Evolutionary conservation across 2,113 vertebrate genomes (phyloP).

Genomic region (Ammodytes dubius): DNA sequence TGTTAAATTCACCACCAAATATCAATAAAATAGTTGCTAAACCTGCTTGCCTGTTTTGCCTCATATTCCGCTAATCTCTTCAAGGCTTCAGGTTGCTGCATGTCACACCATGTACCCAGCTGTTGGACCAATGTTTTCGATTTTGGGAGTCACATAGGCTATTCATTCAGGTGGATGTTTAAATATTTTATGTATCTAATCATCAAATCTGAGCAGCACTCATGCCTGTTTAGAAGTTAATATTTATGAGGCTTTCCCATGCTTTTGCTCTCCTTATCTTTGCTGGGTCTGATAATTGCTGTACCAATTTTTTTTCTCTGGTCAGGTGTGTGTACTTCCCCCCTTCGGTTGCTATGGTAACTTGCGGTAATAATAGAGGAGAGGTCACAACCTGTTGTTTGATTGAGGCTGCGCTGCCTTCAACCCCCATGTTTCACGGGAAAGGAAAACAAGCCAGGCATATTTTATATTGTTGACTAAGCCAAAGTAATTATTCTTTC

Average conservation of each 20-base stretch:
- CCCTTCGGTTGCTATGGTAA: constrained; percentile 37
- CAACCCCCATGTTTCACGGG: not conserved
- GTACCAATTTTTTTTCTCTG: not conserved
- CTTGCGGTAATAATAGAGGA: not conserved
- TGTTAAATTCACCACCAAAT: not conserved
- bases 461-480: constrained; percentile 6
- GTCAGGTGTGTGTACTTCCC: not conserved
- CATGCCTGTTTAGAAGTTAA: not conserved
- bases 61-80: not conserved
- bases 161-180: not conserved
- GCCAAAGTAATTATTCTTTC: not conserved
- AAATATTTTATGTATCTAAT: not conserved
- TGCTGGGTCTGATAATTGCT: not conserved
- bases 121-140: not conserved
- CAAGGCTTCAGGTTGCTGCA: not conserved
- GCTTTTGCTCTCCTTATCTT: no score
- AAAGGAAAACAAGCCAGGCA: constrained; percentile 12
- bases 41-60: not conserved
- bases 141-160: not conserved
- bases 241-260: not conserved
- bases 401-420: not conserved
- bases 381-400: constrained; percentile 26
- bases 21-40: constrained; percentile 19
- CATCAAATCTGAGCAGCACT: not conserved
- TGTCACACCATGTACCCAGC: not conserved